These are phyloP conservation scores for Bombylius discolor DNA, from an alignment of 2,888 invertebrate genomes.

Conservation along the genomic window DNA sequence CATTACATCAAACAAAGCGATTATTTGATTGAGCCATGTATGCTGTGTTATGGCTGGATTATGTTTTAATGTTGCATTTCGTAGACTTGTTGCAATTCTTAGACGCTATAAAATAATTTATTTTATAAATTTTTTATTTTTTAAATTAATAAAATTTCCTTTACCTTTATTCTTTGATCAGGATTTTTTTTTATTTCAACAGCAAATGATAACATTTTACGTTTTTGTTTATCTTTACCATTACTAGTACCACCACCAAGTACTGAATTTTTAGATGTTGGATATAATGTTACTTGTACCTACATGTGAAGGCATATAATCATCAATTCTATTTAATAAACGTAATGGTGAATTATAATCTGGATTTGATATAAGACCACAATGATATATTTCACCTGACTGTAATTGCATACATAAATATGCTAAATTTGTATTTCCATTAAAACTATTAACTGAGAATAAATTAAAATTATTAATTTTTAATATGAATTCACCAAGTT, in stretches of 20 bases:
- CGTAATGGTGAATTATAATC: constrained; percentile 47
- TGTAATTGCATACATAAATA: constrained; percentile 68
- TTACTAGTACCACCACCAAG: constrained; percentile 12
- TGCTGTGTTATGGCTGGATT: constrained; percentile 51
- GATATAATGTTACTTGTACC: constrained; percentile 56
- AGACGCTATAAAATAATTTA: constrained; percentile 45
- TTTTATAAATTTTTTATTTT: background rate
- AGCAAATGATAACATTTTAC: constrained; percentile 72
- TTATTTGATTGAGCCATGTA: constrained; percentile 68
- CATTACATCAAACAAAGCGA: constrained; percentile 77
- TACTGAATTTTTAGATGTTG: constrained; percentile 36
- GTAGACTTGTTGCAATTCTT: constrained; percentile 62
- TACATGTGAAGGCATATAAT: constrained; percentile 44
- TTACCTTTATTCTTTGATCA: constrained; percentile 37
- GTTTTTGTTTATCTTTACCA: constrained; percentile 31
- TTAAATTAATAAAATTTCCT: background rate
- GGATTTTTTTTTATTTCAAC: constrained; percentile 65
- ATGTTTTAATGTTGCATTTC: constrained; percentile 60
- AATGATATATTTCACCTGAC: constrained; percentile 61
- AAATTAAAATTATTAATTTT: constrained; percentile 54
- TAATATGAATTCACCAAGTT: constrained; percentile 69
- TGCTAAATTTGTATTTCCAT: constrained; percentile 61
- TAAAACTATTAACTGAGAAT: constrained; percentile 58
- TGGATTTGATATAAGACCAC: constrained; percentile 55
- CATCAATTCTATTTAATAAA: constrained; percentile 36